Base-by-base conservation (phyloP, 2,113 vertebrate species). In the Zapornia atra region DNA sequence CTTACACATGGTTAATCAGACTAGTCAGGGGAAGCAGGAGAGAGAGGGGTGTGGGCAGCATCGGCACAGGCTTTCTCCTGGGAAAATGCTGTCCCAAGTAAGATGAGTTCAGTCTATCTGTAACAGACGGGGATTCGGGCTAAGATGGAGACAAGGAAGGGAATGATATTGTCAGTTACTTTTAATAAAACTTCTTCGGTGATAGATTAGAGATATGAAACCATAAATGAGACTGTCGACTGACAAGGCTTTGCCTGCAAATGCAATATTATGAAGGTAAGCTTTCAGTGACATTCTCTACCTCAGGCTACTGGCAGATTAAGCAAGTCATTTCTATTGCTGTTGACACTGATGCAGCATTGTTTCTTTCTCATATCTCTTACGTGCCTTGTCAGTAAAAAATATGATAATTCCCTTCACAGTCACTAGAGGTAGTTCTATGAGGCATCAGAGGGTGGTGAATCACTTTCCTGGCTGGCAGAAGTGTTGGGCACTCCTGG, bases 181-280 rank as follows among this genome's bases (percentile, higher is more conserved):
- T 84, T 91, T 76, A 90, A 48, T 93, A 92, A 77, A 94, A 83
- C 60, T 77, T 93, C 31, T 61, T 76, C 84, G 64, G 82, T 29
- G 9, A 40, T 66, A 69, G 81, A 84, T 82, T 72, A 72, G 63
- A 86, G 85, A 66, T 77, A 31, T 77, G 94, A 91, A 86, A 48
- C 48, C 26, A 60, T 28, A 82, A 89, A 93, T 92, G 91, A 87
- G 84, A 70, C 85, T 70, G 71, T 56, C 2, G 4, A 34, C 78
- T 95, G 93, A 44, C 91, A 87, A 69, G 89, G 78, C 87, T 94
- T 73, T 61, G 69, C 79, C 90, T 93, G 87, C 82, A 77, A 90
- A 63, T 65, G 75, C 96, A 80, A 13, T 77, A 36, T 89, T 57
- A 44, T 56, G 54, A 84, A 86, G 91, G 69, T 70, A 81, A 88